Evolutionary conservation across 1,140 invertebrate genomes (phyloP).

Genomic region (Acromyrmex heyeri): DNA sequence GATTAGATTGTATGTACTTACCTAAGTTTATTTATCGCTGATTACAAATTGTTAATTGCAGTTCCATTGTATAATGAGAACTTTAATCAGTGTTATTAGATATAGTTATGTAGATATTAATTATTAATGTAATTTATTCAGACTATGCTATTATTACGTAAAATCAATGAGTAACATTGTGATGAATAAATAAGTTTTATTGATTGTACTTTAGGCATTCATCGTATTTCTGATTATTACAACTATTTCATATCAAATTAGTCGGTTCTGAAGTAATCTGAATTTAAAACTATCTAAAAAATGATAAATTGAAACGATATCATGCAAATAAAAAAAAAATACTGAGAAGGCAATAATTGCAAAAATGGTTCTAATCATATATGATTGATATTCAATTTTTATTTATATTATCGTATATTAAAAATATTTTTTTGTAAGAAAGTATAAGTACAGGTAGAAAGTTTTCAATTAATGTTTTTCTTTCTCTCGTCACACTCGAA

Average conservation of each 20-base stretch:
- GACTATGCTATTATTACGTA: slow-evolving; percentile 38
- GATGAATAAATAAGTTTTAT: slow-evolving; percentile 58
- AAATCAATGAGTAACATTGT: slow-evolving; percentile 59
- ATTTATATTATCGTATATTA: not conserved
- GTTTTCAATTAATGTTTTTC: not conserved
- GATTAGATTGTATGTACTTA: slow-evolving; percentile 23
- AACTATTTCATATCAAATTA: slow-evolving; percentile 23
- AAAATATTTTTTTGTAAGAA: slow-evolving; percentile 23
- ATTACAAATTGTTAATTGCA: slow-evolving; percentile 55
- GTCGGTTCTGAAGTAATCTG: not conserved
- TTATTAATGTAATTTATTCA: slow-evolving; percentile 56
- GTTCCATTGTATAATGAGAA: slow-evolving; percentile 49
- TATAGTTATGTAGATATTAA: slow-evolving; percentile 56
- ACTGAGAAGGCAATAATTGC: not conserved
- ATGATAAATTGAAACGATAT: not conserved
- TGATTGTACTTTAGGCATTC: slow-evolving; percentile 36
- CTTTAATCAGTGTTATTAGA: slow-evolving; percentile 59
- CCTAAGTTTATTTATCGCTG: slow-evolving; percentile 52
- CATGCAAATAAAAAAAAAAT: not conserved
- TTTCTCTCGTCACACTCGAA: too few species aligned
- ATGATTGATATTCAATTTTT: not conserved
- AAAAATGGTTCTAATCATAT: not conserved
- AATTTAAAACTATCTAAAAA: slow-evolving; percentile 17
- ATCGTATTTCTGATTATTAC: slow-evolving; percentile 19
- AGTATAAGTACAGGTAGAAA: not conserved